A percentile compares a stretch with the other conserved stretches of the same genome.
Conservation (phyloP, 2,888 invertebrate genomes). For the Drosophila flavopinicola region DNA sequence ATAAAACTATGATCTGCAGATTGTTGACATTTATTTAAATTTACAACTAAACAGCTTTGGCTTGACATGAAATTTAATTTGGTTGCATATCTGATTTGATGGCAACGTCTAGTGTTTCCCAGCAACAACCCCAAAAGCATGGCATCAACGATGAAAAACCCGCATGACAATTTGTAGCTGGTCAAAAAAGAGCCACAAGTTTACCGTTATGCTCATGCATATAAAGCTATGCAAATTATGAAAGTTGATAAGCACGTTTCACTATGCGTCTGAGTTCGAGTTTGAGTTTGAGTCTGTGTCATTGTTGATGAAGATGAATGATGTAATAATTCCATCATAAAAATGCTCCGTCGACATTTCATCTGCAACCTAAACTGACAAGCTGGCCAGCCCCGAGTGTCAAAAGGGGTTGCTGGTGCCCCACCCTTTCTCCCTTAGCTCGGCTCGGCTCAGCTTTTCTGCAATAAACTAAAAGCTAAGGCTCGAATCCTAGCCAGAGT, state of each 20-base stretch:
- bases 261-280: constrained; percentile 30
- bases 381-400: constrained; percentile 48
- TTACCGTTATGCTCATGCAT: constrained; percentile 25
- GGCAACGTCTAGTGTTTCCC: constrained; percentile 34
- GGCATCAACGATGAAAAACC: constrained; percentile 23
- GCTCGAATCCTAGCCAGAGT: constrained; percentile 5
- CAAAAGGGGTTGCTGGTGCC: constrained; percentile 53
- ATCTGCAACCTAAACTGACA: constrained; percentile 57
- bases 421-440: not conserved
- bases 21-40: constrained; percentile 26
- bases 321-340: constrained; percentile 80
- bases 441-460: constrained; percentile 47
- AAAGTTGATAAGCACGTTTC: constrained; percentile 65
- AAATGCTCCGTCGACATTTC: constrained; percentile 62
- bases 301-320: constrained; percentile 75
- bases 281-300: constrained; percentile 17
- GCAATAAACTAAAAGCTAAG: constrained; percentile 58
- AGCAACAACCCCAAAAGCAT: constrained; percentile 51
- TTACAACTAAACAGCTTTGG: constrained; percentile 34
- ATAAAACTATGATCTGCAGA: constrained; percentile 1
- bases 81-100: constrained; percentile 53
- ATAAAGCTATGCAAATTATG: constrained; percentile 45
- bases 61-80: constrained; percentile 59
- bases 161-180: constrained; percentile 55
- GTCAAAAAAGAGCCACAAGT: constrained; percentile 36